phyloP scores from a whole-genome alignment of 92 coral and sea anemone genomes.

The Epizoanthus scotinus region DNA sequence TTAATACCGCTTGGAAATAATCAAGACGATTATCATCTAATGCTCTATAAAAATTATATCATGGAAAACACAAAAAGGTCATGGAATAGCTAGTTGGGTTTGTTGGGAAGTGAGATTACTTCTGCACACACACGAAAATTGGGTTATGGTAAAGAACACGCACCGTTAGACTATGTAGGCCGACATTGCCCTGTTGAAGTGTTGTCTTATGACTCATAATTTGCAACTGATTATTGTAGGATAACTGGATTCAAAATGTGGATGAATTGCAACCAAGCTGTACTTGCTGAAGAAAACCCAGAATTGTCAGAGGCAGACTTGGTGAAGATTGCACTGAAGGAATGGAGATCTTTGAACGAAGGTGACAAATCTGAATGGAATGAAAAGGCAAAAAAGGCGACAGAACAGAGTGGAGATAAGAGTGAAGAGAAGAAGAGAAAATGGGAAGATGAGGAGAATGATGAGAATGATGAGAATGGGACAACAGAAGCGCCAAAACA shows the following conservation, averaged over 20 bases:
- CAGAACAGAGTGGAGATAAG: constrained; percentile 24
- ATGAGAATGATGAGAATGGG: constrained; percentile 66
- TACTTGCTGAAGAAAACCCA: constrained; percentile 72
- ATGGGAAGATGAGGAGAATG: constrained; percentile 61
- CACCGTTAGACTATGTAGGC: no score
- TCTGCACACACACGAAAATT: no score
- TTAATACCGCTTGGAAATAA: no score
- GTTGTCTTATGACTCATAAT: not conserved
- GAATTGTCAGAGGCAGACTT: constrained; percentile 76
- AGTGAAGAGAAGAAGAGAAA: constrained; percentile 74
- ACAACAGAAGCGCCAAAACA: constrained; percentile 46
- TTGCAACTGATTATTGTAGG: constrained; percentile 44
- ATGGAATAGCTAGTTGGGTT: not conserved
- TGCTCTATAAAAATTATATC: no score
- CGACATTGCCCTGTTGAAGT: not conserved
- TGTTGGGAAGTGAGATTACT: no score
- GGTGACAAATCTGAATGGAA: constrained; percentile 86
- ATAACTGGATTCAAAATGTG: constrained; percentile 85
- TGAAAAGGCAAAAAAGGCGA: constrained; percentile 58
- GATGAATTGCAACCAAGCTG: constrained; percentile 69
- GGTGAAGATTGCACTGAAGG: constrained; percentile 81
- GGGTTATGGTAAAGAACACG: no score
- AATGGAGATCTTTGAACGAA: constrained; percentile 73
- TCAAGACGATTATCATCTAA: no score
- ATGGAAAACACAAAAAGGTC: no score